These are phyloP conservation scores for Rutilus rutilus DNA, from an alignment of 2,113 vertebrate genomes.

Conservation along the genomic window DNA sequence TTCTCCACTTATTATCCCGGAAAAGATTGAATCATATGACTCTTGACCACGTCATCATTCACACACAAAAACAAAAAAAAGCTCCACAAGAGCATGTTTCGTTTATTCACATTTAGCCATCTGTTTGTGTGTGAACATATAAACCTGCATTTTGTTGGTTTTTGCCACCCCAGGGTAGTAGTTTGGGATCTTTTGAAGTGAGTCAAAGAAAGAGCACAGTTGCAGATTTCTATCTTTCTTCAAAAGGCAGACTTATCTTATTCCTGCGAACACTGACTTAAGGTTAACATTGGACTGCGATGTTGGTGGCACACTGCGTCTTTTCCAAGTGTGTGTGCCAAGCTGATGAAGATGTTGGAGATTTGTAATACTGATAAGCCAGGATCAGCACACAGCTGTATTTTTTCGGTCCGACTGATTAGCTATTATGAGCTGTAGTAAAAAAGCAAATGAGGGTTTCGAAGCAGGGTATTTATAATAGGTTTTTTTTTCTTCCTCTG, in stretches of 20 bases:
- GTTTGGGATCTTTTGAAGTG: neutral
- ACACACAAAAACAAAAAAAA: neutral
- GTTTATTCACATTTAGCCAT: neutral
- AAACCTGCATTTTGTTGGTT: neutral
- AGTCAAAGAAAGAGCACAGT: neutral
- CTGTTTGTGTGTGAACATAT: neutral
- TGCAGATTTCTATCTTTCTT: slow-evolving; percentile 14
- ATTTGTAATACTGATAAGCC: neutral
- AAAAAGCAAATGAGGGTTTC: neutral
- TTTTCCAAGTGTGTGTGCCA: neutral
- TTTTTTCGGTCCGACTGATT: neutral
- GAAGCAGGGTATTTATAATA: neutral
- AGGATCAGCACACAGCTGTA: neutral
- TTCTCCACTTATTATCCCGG: neutral
- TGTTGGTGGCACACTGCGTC: neutral
- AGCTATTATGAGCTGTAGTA: neutral
- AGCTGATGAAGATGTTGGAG: neutral
- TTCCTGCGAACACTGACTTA: neutral
- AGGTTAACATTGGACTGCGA: neutral
- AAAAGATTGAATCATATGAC: neutral
- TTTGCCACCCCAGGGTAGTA: neutral
- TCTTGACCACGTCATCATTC: neutral
- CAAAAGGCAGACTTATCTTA: slow-evolving; percentile 4
- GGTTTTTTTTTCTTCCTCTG: neutral
- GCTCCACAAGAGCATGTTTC: neutral